phyloP scores from a whole-genome alignment of 2,888 invertebrate genomes.

The Ashinkailepas kermadecensis region DNA sequence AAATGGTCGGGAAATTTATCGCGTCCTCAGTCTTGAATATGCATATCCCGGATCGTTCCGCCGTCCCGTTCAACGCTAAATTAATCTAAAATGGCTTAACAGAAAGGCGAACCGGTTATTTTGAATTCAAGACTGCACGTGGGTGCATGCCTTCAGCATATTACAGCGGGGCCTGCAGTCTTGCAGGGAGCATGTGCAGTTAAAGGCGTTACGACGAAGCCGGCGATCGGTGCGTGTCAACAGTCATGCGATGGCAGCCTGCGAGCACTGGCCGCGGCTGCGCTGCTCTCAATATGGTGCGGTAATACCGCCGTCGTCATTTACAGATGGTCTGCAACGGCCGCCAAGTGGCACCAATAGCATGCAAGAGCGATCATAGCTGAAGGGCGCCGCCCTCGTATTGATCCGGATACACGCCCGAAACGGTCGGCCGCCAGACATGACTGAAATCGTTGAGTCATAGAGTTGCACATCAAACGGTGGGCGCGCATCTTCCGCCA shows the following conservation, averaged over 20 bases:
- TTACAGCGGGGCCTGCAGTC: neutral
- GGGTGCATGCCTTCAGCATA: constrained; percentile 8
- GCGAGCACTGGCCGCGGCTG: neutral
- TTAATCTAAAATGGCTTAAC: constrained; percentile 11
- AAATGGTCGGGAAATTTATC: neutral
- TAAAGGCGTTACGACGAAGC: neutral
- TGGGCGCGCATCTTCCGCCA: too few relatives aligned
- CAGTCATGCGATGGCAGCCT: neutral
- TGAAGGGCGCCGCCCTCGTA: neutral
- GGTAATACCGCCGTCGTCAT: neutral
- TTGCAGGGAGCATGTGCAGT: neutral
- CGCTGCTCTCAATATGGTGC: neutral
- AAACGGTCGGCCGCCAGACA: too few relatives aligned
- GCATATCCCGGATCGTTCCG: neutral
- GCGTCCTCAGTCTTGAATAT: constrained; percentile 10
- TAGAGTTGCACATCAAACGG: too few relatives aligned
- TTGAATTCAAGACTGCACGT: constrained; percentile 9
- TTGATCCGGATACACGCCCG: too few relatives aligned
- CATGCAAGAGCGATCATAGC: neutral
- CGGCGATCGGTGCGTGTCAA: neutral
- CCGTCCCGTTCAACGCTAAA: neutral
- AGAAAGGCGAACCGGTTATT: constrained; percentile 13
- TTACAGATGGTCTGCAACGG: neutral
- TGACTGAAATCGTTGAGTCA: too few relatives aligned
- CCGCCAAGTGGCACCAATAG: neutral